phyloP scores from a whole-genome alignment of 2,113 vertebrate species.

The Trachemys scripta region DNA sequence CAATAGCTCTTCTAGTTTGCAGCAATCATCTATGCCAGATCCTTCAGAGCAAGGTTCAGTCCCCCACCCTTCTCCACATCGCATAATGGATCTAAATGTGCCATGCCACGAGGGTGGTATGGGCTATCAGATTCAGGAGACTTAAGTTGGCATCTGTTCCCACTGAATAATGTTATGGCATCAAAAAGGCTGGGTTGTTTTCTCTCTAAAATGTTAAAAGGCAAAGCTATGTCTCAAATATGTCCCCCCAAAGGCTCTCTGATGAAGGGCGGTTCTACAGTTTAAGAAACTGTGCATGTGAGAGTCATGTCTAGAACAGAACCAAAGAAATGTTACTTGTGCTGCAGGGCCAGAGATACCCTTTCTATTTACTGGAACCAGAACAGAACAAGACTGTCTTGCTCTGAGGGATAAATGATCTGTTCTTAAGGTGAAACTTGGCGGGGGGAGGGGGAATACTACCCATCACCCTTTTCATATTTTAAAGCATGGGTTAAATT shows the following conservation, averaged over 20 bases:
- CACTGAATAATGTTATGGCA: neutral
- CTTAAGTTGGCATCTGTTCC: neutral
- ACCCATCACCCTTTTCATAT: accelerated
- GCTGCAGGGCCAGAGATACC: neutral
- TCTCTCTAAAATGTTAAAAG: neutral
- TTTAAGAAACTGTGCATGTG: neutral
- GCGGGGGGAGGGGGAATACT: neutral
- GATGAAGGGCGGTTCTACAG: neutral
- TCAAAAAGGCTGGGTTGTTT: neutral
- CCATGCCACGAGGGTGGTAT: neutral
- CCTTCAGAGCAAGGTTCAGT: neutral
- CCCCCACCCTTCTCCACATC: neutral
- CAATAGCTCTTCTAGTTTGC: accelerated
- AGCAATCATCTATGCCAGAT: accelerated
- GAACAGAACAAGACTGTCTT: neutral
- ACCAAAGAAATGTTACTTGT: neutral
- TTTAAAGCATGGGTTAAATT: accelerated
- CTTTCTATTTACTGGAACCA: neutral
- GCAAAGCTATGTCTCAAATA: neutral
- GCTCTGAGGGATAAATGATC: neutral
- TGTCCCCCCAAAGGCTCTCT: neutral
- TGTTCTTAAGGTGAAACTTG: accelerated
- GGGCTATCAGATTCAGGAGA: neutral
- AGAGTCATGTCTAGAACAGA: constrained; percentile 4
- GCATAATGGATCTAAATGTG: neutral